Evolutionary conservation across 2,888 invertebrate species (phyloP), one percentile per base, ranked within the genome.

Genomic region (Machimus rusticus): DNA sequence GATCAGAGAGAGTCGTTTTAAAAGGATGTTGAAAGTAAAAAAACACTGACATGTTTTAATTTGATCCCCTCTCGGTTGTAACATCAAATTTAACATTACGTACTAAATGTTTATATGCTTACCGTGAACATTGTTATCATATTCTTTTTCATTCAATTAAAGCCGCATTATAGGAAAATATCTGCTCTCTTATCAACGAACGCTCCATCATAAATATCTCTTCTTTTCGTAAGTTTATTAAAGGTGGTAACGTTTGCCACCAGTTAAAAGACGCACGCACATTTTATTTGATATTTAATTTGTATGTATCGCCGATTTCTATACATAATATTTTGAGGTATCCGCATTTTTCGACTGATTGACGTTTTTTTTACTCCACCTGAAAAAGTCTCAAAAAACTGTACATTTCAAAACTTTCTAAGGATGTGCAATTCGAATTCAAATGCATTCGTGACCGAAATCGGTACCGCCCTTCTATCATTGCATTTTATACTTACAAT

Each of bases 331-430:
- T 76, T 46, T 51, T 81, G 51, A 55, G 31, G 51, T 28, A 55
- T 51, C 55, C 43, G 55, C 46, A 81, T 81, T 37, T 51, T 81
- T 31, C 14, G 16, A 43, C 31, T 23, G 43, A 78, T 14, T 43
- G 81, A 51, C 79, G 31, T 79, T 51, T 46, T 46, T 46, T 46
- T 46, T 79, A 79, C 81, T 81, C 51, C 81, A 81, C 81, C 81
- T 81, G 81, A 81, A 81, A 81, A 51, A 81, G 28, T 81, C 55
- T 81, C 23, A 81, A 81, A 81, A 81, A 81, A 81, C 43, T 43
- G 39, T 79, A 43, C 16, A 81, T 19, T 51, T 81, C 81, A 51
- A 28, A 81, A 31, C 19, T 46, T 43, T 51, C n/a, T 81, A 81
- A 28, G 34, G 31, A 28, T 16, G 39, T 55, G 12, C 66, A 66